A percentile compares a stretch with the other conserved stretches of the same genome.
phyloP scores from a whole-genome alignment of 2,797 vertebrate genomes.

The Sebastes wilsoni region DNA sequence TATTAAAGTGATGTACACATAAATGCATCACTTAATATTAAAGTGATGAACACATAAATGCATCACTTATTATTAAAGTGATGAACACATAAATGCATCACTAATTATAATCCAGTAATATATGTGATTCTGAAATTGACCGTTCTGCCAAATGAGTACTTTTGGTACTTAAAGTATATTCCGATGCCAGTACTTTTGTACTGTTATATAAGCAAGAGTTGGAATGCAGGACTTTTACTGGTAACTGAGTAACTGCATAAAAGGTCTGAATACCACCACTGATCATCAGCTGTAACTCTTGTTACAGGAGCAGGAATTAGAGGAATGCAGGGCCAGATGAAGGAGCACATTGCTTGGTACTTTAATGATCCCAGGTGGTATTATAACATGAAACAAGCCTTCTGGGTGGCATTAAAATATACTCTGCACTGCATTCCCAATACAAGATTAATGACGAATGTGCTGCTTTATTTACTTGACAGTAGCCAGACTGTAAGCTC shows the following conservation, averaged over 20 bases:
- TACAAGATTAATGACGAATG: not conserved
- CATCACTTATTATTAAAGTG: not conserved
- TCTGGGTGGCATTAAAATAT: not conserved
- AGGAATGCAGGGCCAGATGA: slow-evolving; percentile 10
- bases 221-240: not conserved
- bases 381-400: not conserved
- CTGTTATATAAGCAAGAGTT: not conserved
- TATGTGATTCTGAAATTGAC: not conserved
- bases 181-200: not conserved
- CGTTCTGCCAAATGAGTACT: not conserved
- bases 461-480: not conserved
- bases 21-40: not conserved
- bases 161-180: not conserved
- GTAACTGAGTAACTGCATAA: no score
- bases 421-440: not conserved
- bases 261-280: not conserved
- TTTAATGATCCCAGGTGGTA: not conserved
- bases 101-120: not conserved
- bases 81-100: not conserved
- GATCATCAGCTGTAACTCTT: not conserved
- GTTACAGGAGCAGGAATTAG: slow-evolving; percentile 7
- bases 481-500: not conserved
- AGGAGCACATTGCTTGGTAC: not conserved
- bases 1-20: not conserved
- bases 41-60: no score